phyloP scores from a whole-genome alignment of 2,113 vertebrate genomes.

The Ammodytes dubius region DNA sequence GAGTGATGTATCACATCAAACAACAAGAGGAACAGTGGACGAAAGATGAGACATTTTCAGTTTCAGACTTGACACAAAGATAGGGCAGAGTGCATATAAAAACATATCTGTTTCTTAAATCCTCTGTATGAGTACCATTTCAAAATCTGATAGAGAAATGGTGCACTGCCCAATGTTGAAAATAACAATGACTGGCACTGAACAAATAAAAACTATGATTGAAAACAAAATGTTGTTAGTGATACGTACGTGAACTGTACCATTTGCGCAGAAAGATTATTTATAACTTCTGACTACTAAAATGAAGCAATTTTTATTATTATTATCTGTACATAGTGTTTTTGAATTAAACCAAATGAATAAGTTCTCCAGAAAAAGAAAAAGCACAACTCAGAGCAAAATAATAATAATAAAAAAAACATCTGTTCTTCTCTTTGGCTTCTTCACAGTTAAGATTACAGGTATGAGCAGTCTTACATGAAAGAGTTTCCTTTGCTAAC shows the following conservation, averaged over 20 bases:
- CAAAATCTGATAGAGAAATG: conserved; percentile 37
- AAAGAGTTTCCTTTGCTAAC: neutral
- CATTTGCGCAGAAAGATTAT: conserved; percentile 7
- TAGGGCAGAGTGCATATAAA: conserved; percentile 48
- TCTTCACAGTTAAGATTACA: conserved; percentile 75
- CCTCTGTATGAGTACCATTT: conserved; percentile 15
- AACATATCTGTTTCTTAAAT: conserved; percentile 33
- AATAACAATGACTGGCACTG: conserved; percentile 57
- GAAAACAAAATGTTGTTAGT: neutral
- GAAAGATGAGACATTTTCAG: conserved; percentile 38
- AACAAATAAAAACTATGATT: conserved; percentile 4
- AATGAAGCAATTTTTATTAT: neutral
- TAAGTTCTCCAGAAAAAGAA: conserved; percentile 1
- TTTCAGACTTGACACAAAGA: conserved; percentile 36
- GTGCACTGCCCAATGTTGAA: conserved; percentile 53
- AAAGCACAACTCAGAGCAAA: conserved; percentile 13
- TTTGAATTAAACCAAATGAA: conserved; percentile 14
- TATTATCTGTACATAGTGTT: conserved; percentile 23
- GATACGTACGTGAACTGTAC: conserved; percentile 25
- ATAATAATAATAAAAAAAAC: conserved; percentile 13
- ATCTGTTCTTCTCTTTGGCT: conserved; percentile 49
- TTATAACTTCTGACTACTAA: conserved; percentile 31
- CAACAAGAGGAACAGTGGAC: conserved; percentile 31
- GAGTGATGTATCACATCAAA: neutral
- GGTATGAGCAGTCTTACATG: neutral